Evolutionary conservation across 1,140 invertebrate species (phyloP).

Genomic region (Drosophila elegans): DNA sequence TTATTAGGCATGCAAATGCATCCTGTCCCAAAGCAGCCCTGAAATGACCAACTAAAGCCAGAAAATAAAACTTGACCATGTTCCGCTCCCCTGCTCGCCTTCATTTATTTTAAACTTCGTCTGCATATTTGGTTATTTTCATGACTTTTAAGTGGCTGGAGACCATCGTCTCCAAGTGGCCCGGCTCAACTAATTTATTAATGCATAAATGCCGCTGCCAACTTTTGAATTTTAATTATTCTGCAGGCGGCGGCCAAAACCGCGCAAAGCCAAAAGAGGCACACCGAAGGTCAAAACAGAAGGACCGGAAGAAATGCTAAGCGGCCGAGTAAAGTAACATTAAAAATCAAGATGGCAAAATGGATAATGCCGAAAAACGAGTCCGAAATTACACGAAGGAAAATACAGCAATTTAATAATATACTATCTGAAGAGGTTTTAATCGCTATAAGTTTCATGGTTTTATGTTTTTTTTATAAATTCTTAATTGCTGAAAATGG

Average conservation of each 20-base stretch:
- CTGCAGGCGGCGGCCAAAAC: conserved; percentile 16
- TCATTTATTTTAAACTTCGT: conserved; percentile 32
- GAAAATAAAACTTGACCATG: conserved; percentile 20
- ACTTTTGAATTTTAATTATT: conserved; percentile 67
- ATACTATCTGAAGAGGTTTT: neutral
- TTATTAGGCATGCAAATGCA: conserved; percentile 68
- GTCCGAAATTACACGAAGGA: neutral
- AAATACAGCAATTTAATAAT: neutral
- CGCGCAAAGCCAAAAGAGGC: conserved; percentile 28
- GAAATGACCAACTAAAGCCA: conserved; percentile 36
- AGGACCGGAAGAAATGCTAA: conserved; percentile 17
- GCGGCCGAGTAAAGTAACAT: conserved; percentile 2
- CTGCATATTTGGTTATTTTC: conserved; percentile 64
- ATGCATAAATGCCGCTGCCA: conserved; percentile 55
- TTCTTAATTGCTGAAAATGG: neutral
- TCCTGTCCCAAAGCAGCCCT: conserved; percentile 38
- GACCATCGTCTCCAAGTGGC: conserved; percentile 17
- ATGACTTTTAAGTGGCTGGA: conserved; percentile 61
- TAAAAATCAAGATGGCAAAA: conserved; percentile 8
- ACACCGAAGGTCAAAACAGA: conserved; percentile 29
- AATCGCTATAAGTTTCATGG: too few relatives aligned
- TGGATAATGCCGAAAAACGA: neutral
- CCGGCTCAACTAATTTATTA: conserved; percentile 55
- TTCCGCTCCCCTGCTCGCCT: neutral
- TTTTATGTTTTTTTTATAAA: neutral